These are phyloP conservation scores for Zosterops japonicus DNA, from an alignment of 2,113 vertebrate species.

Conservation along the genomic window DNA sequence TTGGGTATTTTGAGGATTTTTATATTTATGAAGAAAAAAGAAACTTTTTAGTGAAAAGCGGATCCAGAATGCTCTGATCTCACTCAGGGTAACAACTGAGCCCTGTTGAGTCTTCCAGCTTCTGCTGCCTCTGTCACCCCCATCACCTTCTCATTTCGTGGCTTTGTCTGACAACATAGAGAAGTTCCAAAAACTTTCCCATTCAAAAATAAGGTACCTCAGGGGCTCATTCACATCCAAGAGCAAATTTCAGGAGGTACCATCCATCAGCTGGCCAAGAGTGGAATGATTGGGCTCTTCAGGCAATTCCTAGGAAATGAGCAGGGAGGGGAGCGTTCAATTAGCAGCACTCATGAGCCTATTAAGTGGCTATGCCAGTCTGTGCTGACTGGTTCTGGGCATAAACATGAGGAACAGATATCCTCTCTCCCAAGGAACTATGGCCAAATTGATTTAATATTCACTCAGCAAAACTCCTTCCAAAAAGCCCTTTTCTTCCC, in stretches of 20 bases:
- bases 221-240: slow-evolving; percentile 7
- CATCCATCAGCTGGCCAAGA: neutral
- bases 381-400: neutral
- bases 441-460: slow-evolving; percentile 4
- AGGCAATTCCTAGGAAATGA: slow-evolving; percentile 15
- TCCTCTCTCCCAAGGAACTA: neutral
- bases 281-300: neutral
- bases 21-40: neutral
- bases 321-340: neutral
- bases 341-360: neutral
- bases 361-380: neutral
- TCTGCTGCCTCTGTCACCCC: neutral
- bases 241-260: neutral
- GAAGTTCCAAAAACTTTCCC: neutral
- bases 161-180: neutral
- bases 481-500: neutral
- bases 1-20: neutral
- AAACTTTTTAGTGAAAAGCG: neutral
- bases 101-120: neutral
- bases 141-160: neutral
- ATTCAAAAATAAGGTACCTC: neutral
- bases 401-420: neutral
- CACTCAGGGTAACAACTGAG: neutral
- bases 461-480: neutral
- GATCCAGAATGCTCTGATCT: neutral